Evolutionary conservation across 2,113 vertebrate genomes (phyloP), one percentile per base, ranked within the genome.

Genomic region (Antigone vipio): DNA sequence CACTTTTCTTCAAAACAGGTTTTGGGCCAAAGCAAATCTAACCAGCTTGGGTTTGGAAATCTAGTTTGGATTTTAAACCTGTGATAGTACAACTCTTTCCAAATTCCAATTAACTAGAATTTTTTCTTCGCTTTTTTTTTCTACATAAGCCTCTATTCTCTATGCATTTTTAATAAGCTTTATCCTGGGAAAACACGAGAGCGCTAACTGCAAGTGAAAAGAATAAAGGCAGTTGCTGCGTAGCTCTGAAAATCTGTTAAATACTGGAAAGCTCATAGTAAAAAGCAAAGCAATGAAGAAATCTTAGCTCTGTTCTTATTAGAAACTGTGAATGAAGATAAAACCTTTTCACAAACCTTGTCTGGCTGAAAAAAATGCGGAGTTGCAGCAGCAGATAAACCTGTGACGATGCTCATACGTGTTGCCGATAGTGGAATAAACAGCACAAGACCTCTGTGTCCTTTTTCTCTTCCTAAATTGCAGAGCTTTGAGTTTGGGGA

Each of bases 151-250:
- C 35, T 94, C 93, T 94, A 52, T 95, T 93, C 93, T 96, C 85
- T 88, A 71, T 95, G 94, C 89, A 96, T 95, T 91, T 97, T 96
- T 95, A 95, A 97, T 96, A 79, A 93, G 95, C 71, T 93, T 97
- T 96, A 93, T 94, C 94, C 95, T 93, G 89, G 87, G 92, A 96
- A 97, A 97, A 95, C 95, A 94, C 42, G 81, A 92, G 94, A 83
- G 76, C 1, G 3, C 69, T 49, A 75, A 69, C 87, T 94, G 80
- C 69, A 21, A 91, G 81, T 45, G 45, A 73, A 94, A 67, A 91
- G 92, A 91, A 88, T 89, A 91, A 93, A 94, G 90, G 88, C 88
- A 64, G 59, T 58, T 78, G 83, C 88, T 94, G 92, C 3, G 1
- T 76, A 40, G 64, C 88, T 91, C 95, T 63, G 80, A 78, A 89